Evolutionary conservation across 2,888 invertebrate species (phyloP).

Genomic region (Campoletis raptor): DNA sequence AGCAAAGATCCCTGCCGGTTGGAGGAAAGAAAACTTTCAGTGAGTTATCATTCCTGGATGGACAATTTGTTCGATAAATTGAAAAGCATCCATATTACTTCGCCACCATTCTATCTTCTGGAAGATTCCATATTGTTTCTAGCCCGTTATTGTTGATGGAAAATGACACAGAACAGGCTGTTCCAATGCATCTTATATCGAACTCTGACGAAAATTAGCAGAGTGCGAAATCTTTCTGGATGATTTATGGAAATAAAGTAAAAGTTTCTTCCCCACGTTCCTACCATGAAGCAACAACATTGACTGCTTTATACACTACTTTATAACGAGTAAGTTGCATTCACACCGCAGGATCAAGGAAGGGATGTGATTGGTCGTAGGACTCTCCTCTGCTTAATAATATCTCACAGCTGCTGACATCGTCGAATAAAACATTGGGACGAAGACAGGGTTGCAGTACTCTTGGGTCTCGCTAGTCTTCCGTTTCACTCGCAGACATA

Average conservation of each 20-base stretch:
- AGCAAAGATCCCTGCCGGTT: conserved; percentile 63
- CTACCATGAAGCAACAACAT: conserved; percentile 55
- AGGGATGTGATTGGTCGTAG: conserved; percentile 39
- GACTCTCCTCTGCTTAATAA: conserved; percentile 64
- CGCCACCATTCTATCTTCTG: too few relatives aligned
- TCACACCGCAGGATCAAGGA: conserved; percentile 26
- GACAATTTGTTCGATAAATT: conserved; percentile 4
- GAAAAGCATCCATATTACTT: conserved; percentile 14
- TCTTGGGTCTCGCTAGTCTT: conserved; percentile 25
- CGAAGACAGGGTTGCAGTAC: conserved; percentile 49
- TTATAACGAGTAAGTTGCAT: conserved; percentile 64
- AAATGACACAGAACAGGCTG: background rate
- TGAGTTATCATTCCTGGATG: conserved; percentile 26
- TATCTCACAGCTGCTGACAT: conserved; percentile 81
- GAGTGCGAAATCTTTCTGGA: conserved; percentile 71
- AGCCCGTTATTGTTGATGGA: background rate
- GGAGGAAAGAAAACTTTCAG: conserved; percentile 34
- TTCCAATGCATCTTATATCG: background rate
- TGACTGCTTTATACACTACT: conserved; percentile 78
- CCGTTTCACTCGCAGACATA: conserved; percentile 21
- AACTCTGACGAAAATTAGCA: conserved; percentile 29
- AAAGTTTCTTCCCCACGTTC: conserved; percentile 64
- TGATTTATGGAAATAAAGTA: conserved; percentile 74
- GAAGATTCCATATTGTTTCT: background rate
- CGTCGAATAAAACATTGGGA: conserved; percentile 79